These are phyloP conservation scores for Uropsilus gracilis DNA, from an alignment of 2,113 vertebrate genomes.

Conservation along the genomic window DNA sequence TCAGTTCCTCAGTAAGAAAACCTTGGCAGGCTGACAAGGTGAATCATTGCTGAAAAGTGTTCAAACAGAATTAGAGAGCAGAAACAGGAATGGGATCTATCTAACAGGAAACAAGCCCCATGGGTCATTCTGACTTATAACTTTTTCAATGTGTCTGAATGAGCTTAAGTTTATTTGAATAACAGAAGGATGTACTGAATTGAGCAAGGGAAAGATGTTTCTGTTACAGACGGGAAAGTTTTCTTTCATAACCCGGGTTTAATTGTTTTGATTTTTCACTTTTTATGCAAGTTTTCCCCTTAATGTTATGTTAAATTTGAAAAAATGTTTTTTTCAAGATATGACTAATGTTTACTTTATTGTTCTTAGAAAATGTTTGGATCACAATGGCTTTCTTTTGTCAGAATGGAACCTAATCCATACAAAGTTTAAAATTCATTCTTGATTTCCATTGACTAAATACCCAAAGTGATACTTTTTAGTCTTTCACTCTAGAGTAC, in stretches of 20 bases:
- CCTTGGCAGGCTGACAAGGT: constrained; percentile 64
- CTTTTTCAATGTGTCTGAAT: constrained; percentile 31
- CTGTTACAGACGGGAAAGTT: constrained; percentile 62
- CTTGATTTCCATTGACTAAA: constrained; percentile 15
- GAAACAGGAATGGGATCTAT: neutral
- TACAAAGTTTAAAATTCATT: constrained; percentile 23
- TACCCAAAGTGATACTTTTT: neutral
- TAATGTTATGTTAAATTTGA: constrained; percentile 15
- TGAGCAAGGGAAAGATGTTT: constrained; percentile 60
- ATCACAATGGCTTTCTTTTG: neutral
- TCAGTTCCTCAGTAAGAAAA: constrained; percentile 25
- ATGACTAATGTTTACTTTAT: constrained; percentile 10
- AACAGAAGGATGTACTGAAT: constrained; percentile 62
- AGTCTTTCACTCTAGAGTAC: constrained; percentile 25
- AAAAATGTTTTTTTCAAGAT: constrained; percentile 30
- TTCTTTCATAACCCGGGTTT: constrained; percentile 46
- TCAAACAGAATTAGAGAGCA: constrained; percentile 60
- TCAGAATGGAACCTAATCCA: neutral
- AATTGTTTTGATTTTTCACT: constrained; percentile 59
- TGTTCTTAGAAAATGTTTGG: neutral
- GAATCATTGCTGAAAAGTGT: constrained; percentile 66
- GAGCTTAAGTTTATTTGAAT: constrained; percentile 69
- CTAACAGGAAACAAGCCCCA: constrained; percentile 66
- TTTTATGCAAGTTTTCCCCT: constrained; percentile 51
- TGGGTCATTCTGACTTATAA: constrained; percentile 69